These are phyloP conservation scores for Bugula neritina DNA, from an alignment of 2,888 invertebrate genomes.

Conservation along the genomic window DNA sequence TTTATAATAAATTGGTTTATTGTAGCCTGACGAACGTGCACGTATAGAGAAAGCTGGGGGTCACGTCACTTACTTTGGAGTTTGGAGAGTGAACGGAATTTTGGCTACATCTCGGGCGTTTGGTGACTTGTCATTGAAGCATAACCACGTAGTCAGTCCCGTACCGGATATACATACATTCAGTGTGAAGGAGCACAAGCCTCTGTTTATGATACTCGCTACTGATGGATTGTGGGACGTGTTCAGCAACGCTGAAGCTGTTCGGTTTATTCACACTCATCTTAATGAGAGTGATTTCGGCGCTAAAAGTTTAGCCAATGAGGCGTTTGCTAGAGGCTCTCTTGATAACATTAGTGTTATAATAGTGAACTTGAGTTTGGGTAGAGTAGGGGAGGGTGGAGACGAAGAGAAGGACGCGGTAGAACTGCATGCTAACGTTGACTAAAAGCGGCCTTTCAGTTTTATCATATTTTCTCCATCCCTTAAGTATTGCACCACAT, in stretches of 20 bases:
- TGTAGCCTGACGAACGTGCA: conserved; percentile 76
- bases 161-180: conserved; percentile 91
- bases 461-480: no score
- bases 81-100: conserved; percentile 92
- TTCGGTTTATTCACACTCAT: conserved; percentile 77
- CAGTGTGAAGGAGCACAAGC: conserved; percentile 74
- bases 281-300: conserved; percentile 80
- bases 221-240: conserved; percentile 96
- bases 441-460: no score
- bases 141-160: conserved; percentile 85
- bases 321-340: conserved; percentile 85
- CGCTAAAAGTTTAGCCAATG: conserved; percentile 81
- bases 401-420: no score
- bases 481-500: no score
- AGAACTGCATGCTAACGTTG: no score
- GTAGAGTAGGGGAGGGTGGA: neutral
- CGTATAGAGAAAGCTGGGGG: conserved; percentile 92
- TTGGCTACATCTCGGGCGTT: conserved; percentile 87
- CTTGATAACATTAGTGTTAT: conserved; percentile 92
- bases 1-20: no score
- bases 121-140: conserved; percentile 87
- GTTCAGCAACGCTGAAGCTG: conserved; percentile 88
- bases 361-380: conserved; percentile 67
- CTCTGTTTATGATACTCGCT: conserved; percentile 82
- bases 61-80: conserved; percentile 87